Percentiles rank a stretch among this genome's conserved stretches.
phyloP scores from a whole-genome alignment of 2,797 vertebrate genomes.

The Neosalanx taihuensis region DNA sequence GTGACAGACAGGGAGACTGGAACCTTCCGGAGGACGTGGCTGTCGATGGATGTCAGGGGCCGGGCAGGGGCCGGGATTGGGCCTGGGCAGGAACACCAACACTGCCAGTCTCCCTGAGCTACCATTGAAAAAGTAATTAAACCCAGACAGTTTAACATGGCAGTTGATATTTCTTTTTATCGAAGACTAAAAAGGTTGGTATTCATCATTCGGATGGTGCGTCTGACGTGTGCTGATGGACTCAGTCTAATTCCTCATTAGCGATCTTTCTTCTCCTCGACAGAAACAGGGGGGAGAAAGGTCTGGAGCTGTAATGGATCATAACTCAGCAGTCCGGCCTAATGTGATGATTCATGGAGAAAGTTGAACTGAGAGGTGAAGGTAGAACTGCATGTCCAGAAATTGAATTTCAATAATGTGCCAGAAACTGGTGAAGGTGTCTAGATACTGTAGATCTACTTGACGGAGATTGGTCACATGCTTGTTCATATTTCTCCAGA shows the following conservation, averaged over 20 bases:
- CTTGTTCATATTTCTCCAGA: no score
- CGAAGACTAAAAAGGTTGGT: constrained; percentile 42
- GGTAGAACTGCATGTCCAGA: constrained; percentile 5
- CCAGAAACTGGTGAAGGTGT: no score
- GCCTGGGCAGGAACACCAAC: neutral
- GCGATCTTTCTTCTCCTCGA: constrained; percentile 43
- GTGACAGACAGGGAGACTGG: no score
- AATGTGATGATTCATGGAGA: constrained; percentile 38
- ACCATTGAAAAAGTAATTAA: constrained; percentile 37
- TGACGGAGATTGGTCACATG: no score
- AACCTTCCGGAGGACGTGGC: no score
- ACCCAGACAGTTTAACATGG: constrained; percentile 43
- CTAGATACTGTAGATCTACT: no score
- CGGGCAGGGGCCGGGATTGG: no score
- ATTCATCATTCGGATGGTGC: constrained; percentile 49
- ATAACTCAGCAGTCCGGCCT: constrained; percentile 46
- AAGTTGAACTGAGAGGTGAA: constrained; percentile 22
- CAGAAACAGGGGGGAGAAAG: neutral
- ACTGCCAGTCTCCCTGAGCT: constrained; percentile 24
- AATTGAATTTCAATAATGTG: no score
- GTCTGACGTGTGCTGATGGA: constrained; percentile 35
- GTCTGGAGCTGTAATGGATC: constrained; percentile 41
- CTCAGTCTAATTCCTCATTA: constrained; percentile 48
- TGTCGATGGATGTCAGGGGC: no score
- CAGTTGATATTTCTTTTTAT: constrained; percentile 38